Evolutionary conservation across 2,888 invertebrate species (phyloP).

Genomic region (Trichopria drosophilae): DNA sequence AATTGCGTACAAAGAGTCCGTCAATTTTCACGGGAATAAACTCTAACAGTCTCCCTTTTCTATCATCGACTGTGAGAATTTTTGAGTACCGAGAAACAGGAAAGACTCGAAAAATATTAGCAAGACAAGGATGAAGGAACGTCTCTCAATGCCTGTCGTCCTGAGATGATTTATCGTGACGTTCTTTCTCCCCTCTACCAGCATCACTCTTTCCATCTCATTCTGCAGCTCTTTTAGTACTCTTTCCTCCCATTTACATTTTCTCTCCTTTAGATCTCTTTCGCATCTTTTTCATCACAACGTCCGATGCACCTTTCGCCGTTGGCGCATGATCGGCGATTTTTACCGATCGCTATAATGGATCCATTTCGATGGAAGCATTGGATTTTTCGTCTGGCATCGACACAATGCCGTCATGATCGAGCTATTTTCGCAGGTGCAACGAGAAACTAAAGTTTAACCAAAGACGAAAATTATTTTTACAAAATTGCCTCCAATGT

Average conservation of each 20-base stretch:
- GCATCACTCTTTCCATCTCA: constrained; percentile 34
- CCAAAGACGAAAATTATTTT: too few relatives aligned
- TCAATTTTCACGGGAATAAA: constrained; percentile 17
- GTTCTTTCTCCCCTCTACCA: constrained; percentile 38
- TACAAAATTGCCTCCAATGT: too few relatives aligned
- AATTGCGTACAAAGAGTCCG: too few relatives aligned
- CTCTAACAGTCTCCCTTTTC: constrained; percentile 6
- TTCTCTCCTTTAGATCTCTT: constrained; percentile 30
- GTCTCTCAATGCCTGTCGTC: constrained; percentile 48
- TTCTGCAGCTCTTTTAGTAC: constrained; percentile 11
- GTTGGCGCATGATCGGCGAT: constrained; percentile 31
- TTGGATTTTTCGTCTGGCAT: constrained; percentile 7
- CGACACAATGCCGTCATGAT: constrained; percentile 31
- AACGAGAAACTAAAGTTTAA: too few relatives aligned
- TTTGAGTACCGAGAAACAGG: constrained; percentile 32
- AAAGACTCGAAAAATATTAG: too few relatives aligned
- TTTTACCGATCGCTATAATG: neutral
- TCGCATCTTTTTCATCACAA: too few relatives aligned
- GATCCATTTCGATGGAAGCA: constrained; percentile 1
- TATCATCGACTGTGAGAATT: constrained; percentile 42
- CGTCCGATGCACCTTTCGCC: too few relatives aligned
- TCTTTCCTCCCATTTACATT: constrained; percentile 34
- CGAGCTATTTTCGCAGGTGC: constrained; percentile 42
- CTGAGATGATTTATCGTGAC: constrained; percentile 51
- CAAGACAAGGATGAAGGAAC: constrained; percentile 10